Evolutionary conservation across 2,113 vertebrate genomes (phyloP), one percentile per base, ranked within the genome.

Genomic region (Pardalotus punctatus): DNA sequence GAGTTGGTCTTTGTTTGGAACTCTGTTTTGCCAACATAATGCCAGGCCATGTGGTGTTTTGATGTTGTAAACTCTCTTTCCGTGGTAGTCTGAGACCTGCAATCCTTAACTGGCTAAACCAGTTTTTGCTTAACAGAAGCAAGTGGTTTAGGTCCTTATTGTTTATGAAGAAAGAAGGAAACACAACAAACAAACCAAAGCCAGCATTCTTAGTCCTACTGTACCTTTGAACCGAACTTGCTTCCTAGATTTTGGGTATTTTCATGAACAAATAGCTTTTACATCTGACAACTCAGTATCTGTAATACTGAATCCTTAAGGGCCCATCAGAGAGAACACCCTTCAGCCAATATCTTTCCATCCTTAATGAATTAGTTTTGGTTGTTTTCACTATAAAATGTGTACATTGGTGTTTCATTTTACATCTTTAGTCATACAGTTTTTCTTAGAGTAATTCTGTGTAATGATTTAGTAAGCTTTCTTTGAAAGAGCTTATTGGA

Each of bases 101-200:
- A 54, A 42, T 64, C 57, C 36, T 93, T 72, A 92, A 96, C 91
- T 88, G 78, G 78, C 70, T 78, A 85, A 94, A 94, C 90, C 70
- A 90, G 76, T 84, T 96, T 81, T 64, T 79, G 29, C 38, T 93
- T 17, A 38, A 33, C 36, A 69, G 47, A 66, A 88, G 16, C 40
- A 42, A 72, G 31, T 36, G 14, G 4, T 80, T 86, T 73, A 57
- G 11, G 7, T 45, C 65, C 27, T 78, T 64, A 10, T 2, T 67
- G 35, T 28, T 91, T 88, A 33, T 57, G 23, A 27, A 47, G 38
- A 35, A n/a, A 50, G 48, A 35, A 45, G 35, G 36, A 73, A 74
- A n/a, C 17, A 84, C 47, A 69, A 29, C 14, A 22, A 8, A 36
- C 3, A 45, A 9, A 10, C 3, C 5, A 24, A 50, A 62, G 8